phyloP scores from a whole-genome alignment of 2,797 vertebrate species.

The Poeciliopsis infans region DNA sequence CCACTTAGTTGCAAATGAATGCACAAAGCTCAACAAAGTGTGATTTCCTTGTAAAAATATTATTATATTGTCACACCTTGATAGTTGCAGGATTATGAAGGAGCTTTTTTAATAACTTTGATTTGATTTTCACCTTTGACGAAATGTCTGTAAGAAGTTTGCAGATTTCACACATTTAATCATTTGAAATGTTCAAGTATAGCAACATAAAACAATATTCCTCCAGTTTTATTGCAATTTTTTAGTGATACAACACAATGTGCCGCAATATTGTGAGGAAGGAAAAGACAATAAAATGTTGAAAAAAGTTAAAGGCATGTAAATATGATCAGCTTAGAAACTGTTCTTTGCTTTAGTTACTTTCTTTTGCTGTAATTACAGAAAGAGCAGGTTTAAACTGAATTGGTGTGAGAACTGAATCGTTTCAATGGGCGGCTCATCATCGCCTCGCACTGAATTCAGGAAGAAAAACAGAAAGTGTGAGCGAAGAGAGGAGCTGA shows the following conservation, averaged over 20 bases:
- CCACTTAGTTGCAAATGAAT: no score
- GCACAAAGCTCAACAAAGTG: no score
- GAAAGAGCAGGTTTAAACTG: conserved; percentile 69
- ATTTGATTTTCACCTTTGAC: no score
- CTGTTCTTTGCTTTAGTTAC: neutral
- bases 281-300: neutral
- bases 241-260: no score
- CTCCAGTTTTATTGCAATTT: neutral
- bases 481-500: conserved; percentile 14
- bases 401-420: conserved; percentile 99
- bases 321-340: neutral
- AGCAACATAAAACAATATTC: neutral
- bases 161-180: no score
- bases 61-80: no score
- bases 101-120: no score
- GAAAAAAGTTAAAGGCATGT: neutral
- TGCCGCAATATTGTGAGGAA: neutral
- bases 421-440: conserved; percentile 97
- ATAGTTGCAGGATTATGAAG: no score
- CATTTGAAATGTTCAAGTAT: no score
- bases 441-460: conserved; percentile 92
- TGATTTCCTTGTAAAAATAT: no score
- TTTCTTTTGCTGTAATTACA: conserved; percentile 13
- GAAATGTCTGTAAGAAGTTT: no score
- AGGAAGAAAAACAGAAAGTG: conserved; percentile 73